A percentile compares a stretch with the other conserved stretches of the same genome.
These are phyloP conservation scores for Rhincodon typus DNA, from an alignment of 2,797 vertebrate species.

Conservation along the genomic window DNA sequence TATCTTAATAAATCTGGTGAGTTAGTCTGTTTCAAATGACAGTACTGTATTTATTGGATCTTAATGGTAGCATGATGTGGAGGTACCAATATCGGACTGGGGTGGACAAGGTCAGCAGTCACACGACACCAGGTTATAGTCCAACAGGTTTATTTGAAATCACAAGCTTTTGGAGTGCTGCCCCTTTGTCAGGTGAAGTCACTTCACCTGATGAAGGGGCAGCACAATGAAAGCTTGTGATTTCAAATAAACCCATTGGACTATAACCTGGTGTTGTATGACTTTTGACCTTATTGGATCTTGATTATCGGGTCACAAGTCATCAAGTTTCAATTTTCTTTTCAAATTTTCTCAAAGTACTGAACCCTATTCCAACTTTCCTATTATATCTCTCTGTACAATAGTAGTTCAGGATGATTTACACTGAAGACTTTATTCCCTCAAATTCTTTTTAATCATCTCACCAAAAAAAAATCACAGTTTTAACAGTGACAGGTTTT, in stretches of 20 bases:
- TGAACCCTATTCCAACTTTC: not conserved
- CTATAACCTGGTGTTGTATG: no score
- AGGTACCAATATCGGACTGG: no score
- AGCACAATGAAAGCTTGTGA: no score
- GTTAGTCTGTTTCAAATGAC: not conserved
- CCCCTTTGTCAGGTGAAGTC: no score
- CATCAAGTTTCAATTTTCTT: not conserved
- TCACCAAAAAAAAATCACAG: not conserved
- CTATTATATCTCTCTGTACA: not conserved
- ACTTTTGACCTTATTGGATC: no score
- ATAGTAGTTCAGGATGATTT: not conserved
- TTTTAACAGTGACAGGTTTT: not conserved
- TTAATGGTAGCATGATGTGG: no score
- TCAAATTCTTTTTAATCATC: not conserved
- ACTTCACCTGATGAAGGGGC: no score
- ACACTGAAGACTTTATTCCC: not conserved
- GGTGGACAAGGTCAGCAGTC: no score
- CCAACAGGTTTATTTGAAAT: no score
- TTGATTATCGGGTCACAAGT: not conserved
- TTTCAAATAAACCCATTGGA: no score
- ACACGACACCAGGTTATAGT: no score
- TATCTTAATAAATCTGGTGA: not conserved
- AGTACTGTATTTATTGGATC: not conserved
- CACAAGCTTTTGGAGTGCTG: no score
- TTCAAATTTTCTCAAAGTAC: not conserved